Evolutionary conservation across 2,888 invertebrate species (phyloP), one percentile per base, ranked within the genome.

Genomic region (Andrena hattorfiana): DNA sequence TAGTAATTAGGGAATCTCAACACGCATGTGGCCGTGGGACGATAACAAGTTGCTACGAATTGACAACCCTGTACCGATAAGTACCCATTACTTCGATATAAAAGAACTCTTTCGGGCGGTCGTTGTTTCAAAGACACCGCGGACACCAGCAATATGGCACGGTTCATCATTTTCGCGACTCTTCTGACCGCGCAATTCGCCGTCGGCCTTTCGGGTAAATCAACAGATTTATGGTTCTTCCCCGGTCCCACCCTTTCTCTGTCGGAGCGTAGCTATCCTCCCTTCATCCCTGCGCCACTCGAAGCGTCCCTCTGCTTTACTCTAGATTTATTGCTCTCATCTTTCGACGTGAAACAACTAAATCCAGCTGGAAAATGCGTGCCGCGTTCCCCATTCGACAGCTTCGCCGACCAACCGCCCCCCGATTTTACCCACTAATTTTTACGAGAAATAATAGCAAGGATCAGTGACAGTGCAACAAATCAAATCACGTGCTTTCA

Each of bases 231-330:
- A 90, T 87, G 81, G 87, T 89, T 85, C 86, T 83, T 82, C 77
- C 74, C 62, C 63, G 86, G 89, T 76, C 64, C 89, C 88, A 90
- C 90, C 91, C 89, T 89, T 91, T 90, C 89, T 79, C 87, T 92
- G 92, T 90, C 77, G 75, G 75, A 54, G 66, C 81, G 66, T 76
- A 42, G 63, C 81, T 69, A 51, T 56, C 81, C 66, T 42, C 67
- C 32, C 66, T 66, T 64, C 68, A 28, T 20, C 59, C 71, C 67
- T 60, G 23, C 63, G 48, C 66, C 54, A 71, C 48, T 71, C 42
- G 66, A 64, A 66, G 28, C 20, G 28, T 54, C 56, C 67, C 63
- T 73, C 56, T 26, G 72, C 77, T 77, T 87, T 67, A 64, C 64
- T 68, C 78, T 35, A 23, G 73, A 86, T 86, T 86, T 85, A 86